phyloP scores from a whole-genome alignment of 2,888 invertebrate genomes.

The Agonopterix subpropinquella region DNA sequence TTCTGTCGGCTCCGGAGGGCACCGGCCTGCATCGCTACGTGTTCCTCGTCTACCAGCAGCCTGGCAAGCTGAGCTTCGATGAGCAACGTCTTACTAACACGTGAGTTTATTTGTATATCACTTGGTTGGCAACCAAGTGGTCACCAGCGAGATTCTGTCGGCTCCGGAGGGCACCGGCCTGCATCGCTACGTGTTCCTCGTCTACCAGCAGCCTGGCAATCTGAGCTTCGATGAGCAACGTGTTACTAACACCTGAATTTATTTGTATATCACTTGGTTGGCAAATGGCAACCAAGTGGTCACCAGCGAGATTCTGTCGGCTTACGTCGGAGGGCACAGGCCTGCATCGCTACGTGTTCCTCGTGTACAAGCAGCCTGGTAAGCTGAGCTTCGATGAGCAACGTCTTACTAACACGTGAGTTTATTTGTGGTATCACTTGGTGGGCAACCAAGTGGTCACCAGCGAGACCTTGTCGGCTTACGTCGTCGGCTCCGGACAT shows the following conservation, averaged over 20 bases:
- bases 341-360: slow-evolving; percentile 86
- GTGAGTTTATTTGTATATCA: slow-evolving; percentile 26
- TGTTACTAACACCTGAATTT: slow-evolving; percentile 64
- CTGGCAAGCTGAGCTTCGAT: slow-evolving; percentile 71
- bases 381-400: slow-evolving; percentile 75
- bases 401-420: slow-evolving; percentile 68
- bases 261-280: slow-evolving; percentile 38
- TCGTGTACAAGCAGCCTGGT: slow-evolving; percentile 83
- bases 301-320: slow-evolving; percentile 83
- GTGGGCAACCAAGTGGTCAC: slow-evolving; percentile 78
- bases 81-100: slow-evolving; percentile 72
- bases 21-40: slow-evolving; percentile 88
- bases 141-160: slow-evolving; percentile 82
- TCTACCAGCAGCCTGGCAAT: slow-evolving; percentile 82
- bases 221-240: slow-evolving; percentile 73
- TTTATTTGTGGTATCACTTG: slow-evolving; percentile 2
- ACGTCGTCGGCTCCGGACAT: no score
- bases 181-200: slow-evolving; percentile 87
- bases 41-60: slow-evolving; percentile 85
- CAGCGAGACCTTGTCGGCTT: no score
- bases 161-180: slow-evolving; percentile 83
- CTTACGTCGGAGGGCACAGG: slow-evolving; percentile 85
- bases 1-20: slow-evolving; percentile 81
- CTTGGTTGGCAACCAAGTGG: slow-evolving; percentile 79
- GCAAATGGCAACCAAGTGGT: slow-evolving; percentile 84